Conservation (phyloP, 2,888 invertebrate species). For the Petrophora chlorosata region DNA sequence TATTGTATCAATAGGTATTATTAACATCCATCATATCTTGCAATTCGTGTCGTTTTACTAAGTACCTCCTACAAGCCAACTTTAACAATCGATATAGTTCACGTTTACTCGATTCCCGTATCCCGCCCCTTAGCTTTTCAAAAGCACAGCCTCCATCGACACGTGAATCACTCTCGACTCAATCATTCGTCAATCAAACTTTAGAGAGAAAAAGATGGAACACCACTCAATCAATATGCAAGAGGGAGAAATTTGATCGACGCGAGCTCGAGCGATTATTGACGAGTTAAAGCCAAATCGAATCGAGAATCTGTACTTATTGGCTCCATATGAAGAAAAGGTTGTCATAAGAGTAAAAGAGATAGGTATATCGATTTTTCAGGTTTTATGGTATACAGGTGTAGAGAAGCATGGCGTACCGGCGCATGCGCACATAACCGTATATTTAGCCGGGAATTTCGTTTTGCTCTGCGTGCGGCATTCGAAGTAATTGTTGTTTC, state of each 20-base stretch:
- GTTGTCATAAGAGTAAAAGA: slow-evolving; percentile 54
- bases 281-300: slow-evolving; percentile 63
- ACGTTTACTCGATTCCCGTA: slow-evolving; percentile 41
- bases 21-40: not conserved
- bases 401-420: slow-evolving; percentile 58
- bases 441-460: slow-evolving; percentile 63
- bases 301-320: slow-evolving; percentile 61
- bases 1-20: no score
- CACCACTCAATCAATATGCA: slow-evolving; percentile 46
- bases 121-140: slow-evolving; percentile 46
- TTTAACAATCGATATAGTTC: slow-evolving; percentile 10
- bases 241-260: slow-evolving; percentile 60
- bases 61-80: no score
- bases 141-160: slow-evolving; percentile 66
- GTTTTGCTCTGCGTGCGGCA: slow-evolving; percentile 62
- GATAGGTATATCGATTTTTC: slow-evolving; percentile 57
- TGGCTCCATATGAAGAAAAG: slow-evolving; percentile 19
- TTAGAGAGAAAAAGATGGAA: slow-evolving; percentile 65
- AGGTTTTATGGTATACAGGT: slow-evolving; percentile 49
- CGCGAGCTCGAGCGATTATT: slow-evolving; percentile 59
- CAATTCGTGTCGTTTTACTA: not conserved
- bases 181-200: slow-evolving; percentile 76
- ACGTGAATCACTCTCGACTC: slow-evolving; percentile 56
- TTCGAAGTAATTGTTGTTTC: slow-evolving; percentile 67
- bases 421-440: slow-evolving; percentile 54